Evolutionary conservation across 2,113 vertebrate genomes (phyloP), one percentile per base, ranked within the genome.

Genomic region (Scopus umbretta): DNA sequence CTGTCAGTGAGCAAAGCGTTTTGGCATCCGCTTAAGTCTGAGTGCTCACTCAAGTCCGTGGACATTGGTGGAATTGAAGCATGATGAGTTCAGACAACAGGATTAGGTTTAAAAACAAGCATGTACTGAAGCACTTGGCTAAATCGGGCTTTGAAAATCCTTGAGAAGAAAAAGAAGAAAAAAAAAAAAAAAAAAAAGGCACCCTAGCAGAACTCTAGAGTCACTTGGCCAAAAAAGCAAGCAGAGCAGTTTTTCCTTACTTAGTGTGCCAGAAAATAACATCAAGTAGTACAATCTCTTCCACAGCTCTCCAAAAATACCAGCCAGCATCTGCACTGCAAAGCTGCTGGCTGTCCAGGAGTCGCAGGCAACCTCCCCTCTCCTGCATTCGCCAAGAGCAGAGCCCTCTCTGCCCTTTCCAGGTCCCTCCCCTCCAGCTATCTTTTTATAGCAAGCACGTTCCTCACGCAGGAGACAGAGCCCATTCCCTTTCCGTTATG

Each of bases 61-160:
- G 66, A 38, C 4, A 2, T 36, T 71, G 68, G 52, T 2, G 2
- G 73, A 67, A 87, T 1, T 11, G 53, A 89, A 91, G 30, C 45
- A 30, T 0, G 1, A 63, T 83, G 72, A 88, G 63, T 96, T 93
- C 92, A 94, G 62, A 86, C 14, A 5, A 43, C 52, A 45, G 66
- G 73, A 63, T 58, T 65, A 58, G 26, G 40, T 80, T 94, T 94
- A 91, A 97, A 94, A 96, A 92, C 79, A 94, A 94, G 52, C 45
- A 68, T 7, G 52, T 56, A 47, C 42, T 68, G 71, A 91, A 91
- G 43, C 52, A 45, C 26, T 88, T 85, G 27, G 86, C 68, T 91
- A 80, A 94, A 89, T 38, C 5, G 2, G 43, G 58, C 68, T 84
- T 58, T 75, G 58, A 82, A 95, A 95, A 79, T 81, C 52, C 43